phyloP scores from a whole-genome alignment of 2,797 vertebrate genomes.

The Macroramphosus scolopax region DNA sequence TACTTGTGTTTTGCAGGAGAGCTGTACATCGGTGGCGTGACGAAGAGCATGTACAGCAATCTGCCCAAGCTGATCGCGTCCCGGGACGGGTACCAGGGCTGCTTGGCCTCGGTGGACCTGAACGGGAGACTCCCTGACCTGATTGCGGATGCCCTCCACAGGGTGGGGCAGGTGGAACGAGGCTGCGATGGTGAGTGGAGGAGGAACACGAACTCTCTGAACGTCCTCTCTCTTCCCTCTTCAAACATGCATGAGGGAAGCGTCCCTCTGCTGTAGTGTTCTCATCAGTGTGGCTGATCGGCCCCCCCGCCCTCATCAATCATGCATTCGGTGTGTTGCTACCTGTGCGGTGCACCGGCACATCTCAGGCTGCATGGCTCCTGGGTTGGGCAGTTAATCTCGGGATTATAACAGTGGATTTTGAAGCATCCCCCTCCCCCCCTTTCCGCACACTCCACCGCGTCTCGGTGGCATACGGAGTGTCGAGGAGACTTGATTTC shows the following conservation, averaged over 20 bases:
- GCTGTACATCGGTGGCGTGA: conserved; percentile 91
- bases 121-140: conserved; percentile 94
- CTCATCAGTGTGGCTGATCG: conserved; percentile 46
- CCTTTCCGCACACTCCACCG: conserved; percentile 6
- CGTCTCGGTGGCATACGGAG: conserved; percentile 41
- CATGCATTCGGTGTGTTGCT: conserved; percentile 34
- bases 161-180: conserved; percentile 88
- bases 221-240: conserved; percentile 25
- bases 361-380: conserved; percentile 18
- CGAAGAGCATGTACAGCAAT: conserved; percentile 85
- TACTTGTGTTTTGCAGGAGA: conserved; percentile 77
- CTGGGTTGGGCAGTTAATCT: conserved; percentile 45
- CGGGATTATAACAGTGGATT: conserved; percentile 37
- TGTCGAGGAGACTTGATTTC: conserved; percentile 70
- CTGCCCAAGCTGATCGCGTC: conserved; percentile 92
- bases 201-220: too few species aligned
- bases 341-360: too few species aligned
- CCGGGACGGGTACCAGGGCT: conserved; percentile 92
- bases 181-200: conserved; percentile 87
- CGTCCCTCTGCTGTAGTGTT: conserved; percentile 36
- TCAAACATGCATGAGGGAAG: conserved; percentile 44
- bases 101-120: conserved; percentile 91
- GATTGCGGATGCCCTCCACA: conserved; percentile 90
- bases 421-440: conserved; percentile 13
- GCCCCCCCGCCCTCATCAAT: conserved; percentile 32